These are phyloP conservation scores for Scaptomyza reducta DNA, from an alignment of 2,888 invertebrate species.

Conservation along the genomic window DNA sequence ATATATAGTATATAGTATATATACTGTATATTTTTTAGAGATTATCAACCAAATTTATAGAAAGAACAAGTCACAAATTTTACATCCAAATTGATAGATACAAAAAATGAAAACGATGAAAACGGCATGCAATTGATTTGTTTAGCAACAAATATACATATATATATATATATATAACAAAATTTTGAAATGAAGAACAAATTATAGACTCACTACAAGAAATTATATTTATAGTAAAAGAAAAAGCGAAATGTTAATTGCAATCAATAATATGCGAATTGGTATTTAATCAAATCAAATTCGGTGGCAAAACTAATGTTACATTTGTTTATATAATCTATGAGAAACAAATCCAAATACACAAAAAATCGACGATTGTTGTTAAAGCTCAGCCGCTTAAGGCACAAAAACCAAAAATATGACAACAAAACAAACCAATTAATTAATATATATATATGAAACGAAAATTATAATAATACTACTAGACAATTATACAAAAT, in stretches of 20 bases:
- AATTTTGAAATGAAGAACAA: constrained; percentile 17
- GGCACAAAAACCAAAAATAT: constrained; percentile 32
- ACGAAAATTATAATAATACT: constrained; percentile 14
- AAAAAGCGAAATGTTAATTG: constrained; percentile 40
- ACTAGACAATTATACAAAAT: constrained; percentile 51
- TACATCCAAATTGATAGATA: constrained; percentile 55
- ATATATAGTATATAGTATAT: constrained; percentile 28
- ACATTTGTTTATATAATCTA: constrained; percentile 83
- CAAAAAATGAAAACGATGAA: neutral
- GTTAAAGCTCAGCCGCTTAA: constrained; percentile 69
- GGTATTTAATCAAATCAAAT: constrained; percentile 40
- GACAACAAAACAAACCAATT: constrained; percentile 8
- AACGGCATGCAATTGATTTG: constrained; percentile 35
- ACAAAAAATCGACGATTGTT: constrained; percentile 63
- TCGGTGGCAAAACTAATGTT: constrained; percentile 61
- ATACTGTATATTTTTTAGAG: constrained; percentile 51
- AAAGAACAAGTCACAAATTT: constrained; percentile 43
- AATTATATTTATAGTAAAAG: constrained; percentile 41
- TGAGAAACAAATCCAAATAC: constrained; percentile 50
- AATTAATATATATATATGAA: neutral
- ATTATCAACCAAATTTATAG: constrained; percentile 50
- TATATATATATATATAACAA: constrained; percentile 1
- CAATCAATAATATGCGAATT: constrained; percentile 43
- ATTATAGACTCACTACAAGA: constrained; percentile 44
- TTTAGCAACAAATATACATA: constrained; percentile 30